phyloP scores from a whole-genome alignment of 2,888 invertebrate species.

The Icerya purchasi region DNA sequence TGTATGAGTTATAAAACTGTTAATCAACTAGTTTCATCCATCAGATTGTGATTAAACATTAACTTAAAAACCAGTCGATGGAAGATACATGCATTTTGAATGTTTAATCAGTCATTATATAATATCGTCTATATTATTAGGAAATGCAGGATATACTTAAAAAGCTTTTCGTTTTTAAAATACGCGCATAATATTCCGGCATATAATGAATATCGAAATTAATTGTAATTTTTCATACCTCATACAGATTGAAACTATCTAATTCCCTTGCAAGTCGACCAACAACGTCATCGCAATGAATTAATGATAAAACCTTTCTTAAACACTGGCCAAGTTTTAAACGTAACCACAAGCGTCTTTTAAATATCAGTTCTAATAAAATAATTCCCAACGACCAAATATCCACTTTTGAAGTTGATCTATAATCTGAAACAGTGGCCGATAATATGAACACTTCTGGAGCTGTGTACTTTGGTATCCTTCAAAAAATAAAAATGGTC shows the following conservation, averaged over 20 bases:
- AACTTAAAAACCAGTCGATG: too few relatives aligned
- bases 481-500: background rate
- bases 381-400: conserved; percentile 89
- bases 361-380: conserved; percentile 53
- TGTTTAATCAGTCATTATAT: too few relatives aligned
- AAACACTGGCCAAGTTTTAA: conserved; percentile 52
- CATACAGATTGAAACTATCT: conserved; percentile 41
- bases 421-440: conserved; percentile 23
- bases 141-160: too few relatives aligned
- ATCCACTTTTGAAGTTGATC: conserved; percentile 54
- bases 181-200: conserved; percentile 9
- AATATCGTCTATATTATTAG: too few relatives aligned
- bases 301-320: conserved; percentile 47
- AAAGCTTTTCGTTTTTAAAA: conserved; percentile 2
- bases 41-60: too few relatives aligned
- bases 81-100: too few relatives aligned
- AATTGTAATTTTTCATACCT: conserved; percentile 27
- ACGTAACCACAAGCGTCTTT: conserved; percentile 45
- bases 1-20: too few relatives aligned
- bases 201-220: conserved; percentile 4
- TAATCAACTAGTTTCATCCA: too few relatives aligned
- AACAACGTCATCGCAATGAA: conserved; percentile 38
- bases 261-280: conserved; percentile 60
- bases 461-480: conserved; percentile 39
- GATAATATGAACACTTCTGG: conserved; percentile 57